These are phyloP conservation scores for Syrphus vitripennis DNA, from an alignment of 2,888 invertebrate species.

Conservation along the genomic window DNA sequence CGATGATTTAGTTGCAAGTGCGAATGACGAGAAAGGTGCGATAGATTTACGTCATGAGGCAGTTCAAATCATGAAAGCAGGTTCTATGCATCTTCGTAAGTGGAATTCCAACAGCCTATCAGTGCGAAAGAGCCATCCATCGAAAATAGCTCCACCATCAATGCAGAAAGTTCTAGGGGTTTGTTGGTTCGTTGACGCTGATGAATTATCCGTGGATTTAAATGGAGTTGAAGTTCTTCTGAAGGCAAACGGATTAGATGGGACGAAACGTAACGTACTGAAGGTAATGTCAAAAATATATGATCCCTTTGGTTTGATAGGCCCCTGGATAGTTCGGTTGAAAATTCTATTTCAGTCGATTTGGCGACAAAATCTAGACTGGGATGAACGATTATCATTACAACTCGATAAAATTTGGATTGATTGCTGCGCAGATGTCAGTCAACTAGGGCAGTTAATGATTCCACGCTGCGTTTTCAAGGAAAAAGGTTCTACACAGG, in stretches of 20 bases:
- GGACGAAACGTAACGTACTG: conserved; percentile 13
- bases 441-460: not conserved
- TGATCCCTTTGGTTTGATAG: conserved; percentile 38
- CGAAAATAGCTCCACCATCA: not conserved
- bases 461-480: not conserved
- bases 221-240: not conserved
- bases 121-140: not conserved
- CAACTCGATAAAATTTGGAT: conserved; percentile 11
- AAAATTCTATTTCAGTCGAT: conserved; percentile 31
- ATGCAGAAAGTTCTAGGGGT: conserved; percentile 4
- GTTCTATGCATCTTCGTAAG: conserved; percentile 27
- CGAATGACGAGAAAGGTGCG: conserved; percentile 1
- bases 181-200: conserved; percentile 20
- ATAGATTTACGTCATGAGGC: not conserved
- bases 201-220: conserved; percentile 25
- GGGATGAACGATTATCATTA: not conserved
- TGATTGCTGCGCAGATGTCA: not conserved
- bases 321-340: conserved; percentile 9
- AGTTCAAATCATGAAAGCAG: conserved; percentile 6
- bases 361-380: conserved; percentile 22
- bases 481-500: not conserved
- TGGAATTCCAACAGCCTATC: conserved; percentile 4
- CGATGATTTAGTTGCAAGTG: not conserved
- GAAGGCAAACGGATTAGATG: not conserved
- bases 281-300: conserved; percentile 22